Evolutionary conservation across 2,797 vertebrate genomes (phyloP), one percentile per base, ranked within the genome.

Genomic region (Odontamblyopus rebecca): DNA sequence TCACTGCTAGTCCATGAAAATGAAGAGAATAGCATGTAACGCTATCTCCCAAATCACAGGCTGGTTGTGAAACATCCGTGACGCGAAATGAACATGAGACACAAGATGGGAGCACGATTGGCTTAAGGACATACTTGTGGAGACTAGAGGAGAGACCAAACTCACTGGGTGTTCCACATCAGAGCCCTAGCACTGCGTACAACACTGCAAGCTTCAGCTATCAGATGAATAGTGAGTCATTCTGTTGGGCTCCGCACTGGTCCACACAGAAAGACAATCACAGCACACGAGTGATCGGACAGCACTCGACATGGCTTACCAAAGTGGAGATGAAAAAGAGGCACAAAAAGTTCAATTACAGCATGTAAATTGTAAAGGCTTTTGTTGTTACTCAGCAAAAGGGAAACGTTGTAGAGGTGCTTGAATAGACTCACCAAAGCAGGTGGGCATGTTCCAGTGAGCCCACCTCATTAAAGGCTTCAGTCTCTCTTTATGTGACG

Each of bases 381-480:
- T 88, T 89, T 89, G 89, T 91, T 92, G 88, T 90, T 91, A 89
- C 86, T 85, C 85, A 88, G 89, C 88, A 90, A 89, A 91, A 90
- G 84, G 90, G 89, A 89, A 91, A 88, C 69, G 87, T 85, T 82
- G 78, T 80, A 75, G 83, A 90, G 91, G 88, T 85, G 85, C 85
- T 92, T 93, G 84, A 92, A 93, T 92, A 77, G 93, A 91, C 80
- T 89, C 89, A 86, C 90, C 88, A 93, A 91, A 91, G 91, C 91
- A 93, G 91, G 92, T 92, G 90, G 88, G 89, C 88, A 89, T 90
- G 92, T 91, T 90, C 90, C 57, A 89, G 92, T 90, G 88, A 89
- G 88, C 85, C 89, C 90, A 91, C 88, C 92, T 93, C 92, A 93
- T 93, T 93, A 93, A 92, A 92, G 89, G 79, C 87, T 81, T 88